Percentiles rank a stretch among this genome's conserved stretches.
Evolutionary conservation across 1,140 invertebrate species (phyloP).

Genomic region (Ips nitidus): DNA sequence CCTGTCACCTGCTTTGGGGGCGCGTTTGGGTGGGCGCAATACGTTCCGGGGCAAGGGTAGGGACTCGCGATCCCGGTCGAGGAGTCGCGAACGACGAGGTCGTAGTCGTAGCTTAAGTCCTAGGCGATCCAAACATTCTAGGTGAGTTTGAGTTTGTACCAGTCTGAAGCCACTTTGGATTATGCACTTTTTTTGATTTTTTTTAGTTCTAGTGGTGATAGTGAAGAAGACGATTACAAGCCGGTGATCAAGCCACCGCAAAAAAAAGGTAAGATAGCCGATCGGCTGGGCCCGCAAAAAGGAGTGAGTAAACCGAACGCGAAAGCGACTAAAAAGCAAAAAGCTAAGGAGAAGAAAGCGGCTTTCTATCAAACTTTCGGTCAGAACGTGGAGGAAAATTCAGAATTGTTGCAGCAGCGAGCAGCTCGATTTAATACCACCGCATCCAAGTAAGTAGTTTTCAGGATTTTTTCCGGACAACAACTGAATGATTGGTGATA

Average conservation of each 20-base stretch:
- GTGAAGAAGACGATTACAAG: constrained; percentile 50
- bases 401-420: constrained; percentile 76
- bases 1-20: constrained; percentile 58
- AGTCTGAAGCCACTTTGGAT: not conserved
- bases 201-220: constrained; percentile 20
- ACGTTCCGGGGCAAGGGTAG: constrained; percentile 48
- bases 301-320: constrained; percentile 33
- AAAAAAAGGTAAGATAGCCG: constrained; percentile 52
- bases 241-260: constrained; percentile 53
- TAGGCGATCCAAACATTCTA: constrained; percentile 27
- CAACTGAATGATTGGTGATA: constrained; percentile 15
- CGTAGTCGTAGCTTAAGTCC: constrained; percentile 54
- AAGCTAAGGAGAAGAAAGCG: constrained; percentile 60
- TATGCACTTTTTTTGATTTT: not conserved
- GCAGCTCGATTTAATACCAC: constrained; percentile 75
- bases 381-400: constrained; percentile 66
- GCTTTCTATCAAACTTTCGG: constrained; percentile 73
- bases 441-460: constrained; percentile 12
- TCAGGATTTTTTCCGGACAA: not conserved
- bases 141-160: constrained; percentile 16
- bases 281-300: constrained; percentile 48
- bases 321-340: constrained; percentile 53
- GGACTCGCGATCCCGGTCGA: constrained; percentile 49
- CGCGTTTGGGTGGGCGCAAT: constrained; percentile 57
- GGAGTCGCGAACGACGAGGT: constrained; percentile 55